Evolutionary conservation across 2,797 vertebrate genomes (phyloP).

Genomic region (Simalia tracyae): DNA sequence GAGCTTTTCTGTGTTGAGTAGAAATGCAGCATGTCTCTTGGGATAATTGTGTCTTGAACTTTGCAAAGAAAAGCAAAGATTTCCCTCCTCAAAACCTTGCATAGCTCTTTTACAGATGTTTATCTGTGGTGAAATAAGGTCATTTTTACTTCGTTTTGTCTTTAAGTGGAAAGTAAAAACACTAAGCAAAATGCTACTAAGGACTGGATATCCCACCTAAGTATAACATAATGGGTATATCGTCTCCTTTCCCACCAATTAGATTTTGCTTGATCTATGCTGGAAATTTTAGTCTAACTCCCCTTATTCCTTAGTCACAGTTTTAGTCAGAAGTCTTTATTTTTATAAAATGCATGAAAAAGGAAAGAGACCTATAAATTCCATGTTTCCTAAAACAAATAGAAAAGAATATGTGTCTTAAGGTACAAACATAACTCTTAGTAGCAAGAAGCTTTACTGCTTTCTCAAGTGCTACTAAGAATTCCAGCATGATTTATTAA

Average conservation of each 20-base stretch:
- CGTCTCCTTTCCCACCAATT: background rate
- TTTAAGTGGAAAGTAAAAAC: conserved; percentile 18
- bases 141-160: background rate
- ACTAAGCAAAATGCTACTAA: background rate
- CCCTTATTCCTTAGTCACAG: background rate
- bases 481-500: conserved; percentile 12
- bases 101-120: background rate
- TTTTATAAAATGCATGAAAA: background rate
- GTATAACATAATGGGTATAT: conserved; percentile 23
- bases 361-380: background rate
- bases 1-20: background rate
- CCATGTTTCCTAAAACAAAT: background rate
- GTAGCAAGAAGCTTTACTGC: conserved; percentile 44
- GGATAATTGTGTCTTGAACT: conserved; percentile 1
- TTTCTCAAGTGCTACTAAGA: conserved; percentile 48
- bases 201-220: background rate
- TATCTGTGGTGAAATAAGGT: background rate
- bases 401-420: conserved; percentile 23
- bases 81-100: conserved; percentile 9
- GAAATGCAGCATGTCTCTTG: background rate
- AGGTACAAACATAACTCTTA: conserved; percentile 34
- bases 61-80: conserved; percentile 16
- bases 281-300: background rate
- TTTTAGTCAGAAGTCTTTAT: background rate
- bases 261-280: background rate